A percentile compares a stretch with the other conserved stretches of the same genome.
Evolutionary conservation across 2,797 vertebrate species (phyloP).

Genomic region (Mormyrus hasselquistii): DNA sequence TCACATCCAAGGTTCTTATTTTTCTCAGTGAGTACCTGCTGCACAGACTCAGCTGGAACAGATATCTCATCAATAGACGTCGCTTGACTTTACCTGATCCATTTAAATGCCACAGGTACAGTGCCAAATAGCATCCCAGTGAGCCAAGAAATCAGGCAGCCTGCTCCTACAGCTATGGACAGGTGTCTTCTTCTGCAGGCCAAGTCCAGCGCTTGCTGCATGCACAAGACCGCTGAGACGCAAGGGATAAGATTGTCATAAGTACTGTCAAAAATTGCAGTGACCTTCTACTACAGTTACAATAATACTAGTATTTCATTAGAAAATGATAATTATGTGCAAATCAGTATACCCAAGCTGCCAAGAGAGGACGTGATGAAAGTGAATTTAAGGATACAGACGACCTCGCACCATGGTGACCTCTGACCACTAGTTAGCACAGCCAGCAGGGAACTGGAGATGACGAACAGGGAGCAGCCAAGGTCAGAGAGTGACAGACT

Average conservation of each 20-base stretch:
- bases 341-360: conserved; percentile 52
- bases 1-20: not conserved
- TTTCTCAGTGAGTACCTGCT: not conserved
- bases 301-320: not conserved
- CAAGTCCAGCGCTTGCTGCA: conserved; percentile 47
- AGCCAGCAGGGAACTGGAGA: conserved; percentile 56
- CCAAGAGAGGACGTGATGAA: conserved; percentile 67
- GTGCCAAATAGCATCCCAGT: conserved; percentile 57
- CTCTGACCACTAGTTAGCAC: conserved; percentile 55
- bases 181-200: conserved; percentile 29
- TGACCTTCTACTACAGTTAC: not conserved
- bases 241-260: not conserved
- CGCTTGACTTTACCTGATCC: conserved; percentile 54
- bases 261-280: not conserved
- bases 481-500: conserved; percentile 64
- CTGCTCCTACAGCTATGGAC: conserved; percentile 39
- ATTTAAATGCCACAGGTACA: conserved; percentile 55
- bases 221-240: conserved; percentile 53
- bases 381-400: conserved; percentile 65
- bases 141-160: conserved; percentile 53
- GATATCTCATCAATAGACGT: not conserved
- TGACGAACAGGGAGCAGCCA: conserved; percentile 58
- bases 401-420: conserved; percentile 64
- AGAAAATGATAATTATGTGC: not conserved
- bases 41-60: not conserved